Conservation (phyloP, 2,113 vertebrate genomes). For the Brachypodius melanocephalos region DNA sequence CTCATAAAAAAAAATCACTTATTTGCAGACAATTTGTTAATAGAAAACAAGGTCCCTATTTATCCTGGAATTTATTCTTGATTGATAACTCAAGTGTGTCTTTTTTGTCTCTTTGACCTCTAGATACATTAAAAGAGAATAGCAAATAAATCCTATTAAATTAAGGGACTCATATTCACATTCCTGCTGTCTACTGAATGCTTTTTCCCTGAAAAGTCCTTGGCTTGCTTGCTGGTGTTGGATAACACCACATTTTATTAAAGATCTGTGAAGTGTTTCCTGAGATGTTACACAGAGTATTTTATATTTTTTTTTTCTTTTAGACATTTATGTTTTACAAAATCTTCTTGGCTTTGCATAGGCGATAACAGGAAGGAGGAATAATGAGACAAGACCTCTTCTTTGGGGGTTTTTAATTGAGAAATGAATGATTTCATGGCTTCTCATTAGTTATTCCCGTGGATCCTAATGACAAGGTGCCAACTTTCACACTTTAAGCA, state of each 20-base stretch:
- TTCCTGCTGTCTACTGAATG: slow-evolving; percentile 30
- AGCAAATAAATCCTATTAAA: neutral
- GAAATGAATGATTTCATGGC: slow-evolving; percentile 78
- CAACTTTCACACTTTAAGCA: slow-evolving; percentile 83
- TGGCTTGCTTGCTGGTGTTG: slow-evolving; percentile 65
- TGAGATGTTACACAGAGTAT: slow-evolving; percentile 45
- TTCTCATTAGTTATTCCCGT: slow-evolving; percentile 77
- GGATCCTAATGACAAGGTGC: slow-evolving; percentile 77
- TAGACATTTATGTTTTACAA: slow-evolving; percentile 65
- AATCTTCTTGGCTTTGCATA: slow-evolving; percentile 72
- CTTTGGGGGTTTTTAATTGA: slow-evolving; percentile 74
- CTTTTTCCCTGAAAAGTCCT: slow-evolving; percentile 31
- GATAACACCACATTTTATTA: slow-evolving; percentile 73
- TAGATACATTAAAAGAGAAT: neutral
- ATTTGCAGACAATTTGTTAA: neutral
- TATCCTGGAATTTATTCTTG: neutral
- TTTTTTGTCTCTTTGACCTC: neutral
- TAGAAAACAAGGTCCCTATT: neutral
- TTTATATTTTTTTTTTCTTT: neutral
- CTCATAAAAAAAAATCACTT: neutral
- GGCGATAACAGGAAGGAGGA: slow-evolving; percentile 76
- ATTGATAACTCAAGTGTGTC: neutral
- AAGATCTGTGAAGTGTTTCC: slow-evolving; percentile 72
- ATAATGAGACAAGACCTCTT: slow-evolving; percentile 77
- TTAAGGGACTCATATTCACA: neutral